Percentiles rank a stretch among this genome's conserved stretches.
phyloP scores from a whole-genome alignment of 2,797 vertebrate species.

The Intellagama lesueurii region DNA sequence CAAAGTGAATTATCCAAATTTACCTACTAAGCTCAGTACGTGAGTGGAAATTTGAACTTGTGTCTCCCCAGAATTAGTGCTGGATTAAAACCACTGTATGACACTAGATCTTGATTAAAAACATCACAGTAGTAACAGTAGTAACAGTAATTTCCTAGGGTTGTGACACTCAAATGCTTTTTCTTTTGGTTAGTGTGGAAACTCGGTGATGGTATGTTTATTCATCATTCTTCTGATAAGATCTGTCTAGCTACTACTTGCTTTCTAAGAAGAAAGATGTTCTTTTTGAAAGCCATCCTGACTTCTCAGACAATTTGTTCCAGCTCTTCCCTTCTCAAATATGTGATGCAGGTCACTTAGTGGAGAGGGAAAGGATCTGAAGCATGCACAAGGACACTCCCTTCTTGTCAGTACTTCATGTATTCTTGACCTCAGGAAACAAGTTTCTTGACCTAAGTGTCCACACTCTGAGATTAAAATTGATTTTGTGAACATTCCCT shows the following conservation, averaged over 20 bases:
- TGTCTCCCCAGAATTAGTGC: not conserved
- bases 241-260: constrained; percentile 8
- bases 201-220: not conserved
- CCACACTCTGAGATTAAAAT: not conserved
- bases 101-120: not conserved
- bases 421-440: not conserved
- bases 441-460: not conserved
- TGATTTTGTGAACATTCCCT: not conserved
- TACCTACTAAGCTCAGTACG: not conserved
- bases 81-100: not conserved
- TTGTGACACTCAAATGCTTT: not conserved
- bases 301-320: constrained; percentile 13
- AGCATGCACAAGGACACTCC: not conserved
- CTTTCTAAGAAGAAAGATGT: constrained; percentile 26
- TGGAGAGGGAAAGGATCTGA: not conserved
- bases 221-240: constrained; percentile 28
- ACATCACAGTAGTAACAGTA: not conserved
- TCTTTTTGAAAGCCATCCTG: not conserved
- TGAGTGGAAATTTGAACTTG: not conserved
- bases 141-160: not conserved
- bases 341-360: not conserved
- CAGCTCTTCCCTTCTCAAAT: constrained; percentile 6
- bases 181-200: not conserved
- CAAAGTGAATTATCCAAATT: too few relatives aligned
- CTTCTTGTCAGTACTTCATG: not conserved